Evolutionary conservation across 2,113 vertebrate species (phyloP).

Genomic region (Pseudopipra pipra): DNA sequence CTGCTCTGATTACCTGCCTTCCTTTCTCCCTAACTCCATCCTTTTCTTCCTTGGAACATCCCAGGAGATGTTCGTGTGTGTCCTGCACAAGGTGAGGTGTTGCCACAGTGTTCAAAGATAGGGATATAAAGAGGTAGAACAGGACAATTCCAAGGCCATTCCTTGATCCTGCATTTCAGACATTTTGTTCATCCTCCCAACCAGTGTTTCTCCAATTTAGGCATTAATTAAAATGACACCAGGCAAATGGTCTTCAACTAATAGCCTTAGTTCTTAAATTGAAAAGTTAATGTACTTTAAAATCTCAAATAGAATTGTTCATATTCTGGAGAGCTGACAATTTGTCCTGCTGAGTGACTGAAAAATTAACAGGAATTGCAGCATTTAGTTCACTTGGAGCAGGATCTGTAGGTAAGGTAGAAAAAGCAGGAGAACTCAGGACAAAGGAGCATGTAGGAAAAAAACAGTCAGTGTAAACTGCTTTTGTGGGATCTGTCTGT

Average conservation of each 20-base stretch:
- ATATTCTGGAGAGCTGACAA: neutral
- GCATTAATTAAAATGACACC: neutral
- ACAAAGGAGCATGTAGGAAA: neutral
- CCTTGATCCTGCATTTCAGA: neutral
- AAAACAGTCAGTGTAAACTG: neutral
- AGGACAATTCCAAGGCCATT: neutral
- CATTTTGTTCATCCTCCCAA: neutral
- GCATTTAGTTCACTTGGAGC: neutral
- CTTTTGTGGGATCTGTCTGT: neutral
- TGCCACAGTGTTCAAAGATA: neutral
- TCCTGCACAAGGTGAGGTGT: neutral
- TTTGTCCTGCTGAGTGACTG: neutral
- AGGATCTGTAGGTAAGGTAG: neutral
- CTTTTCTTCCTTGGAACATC: neutral
- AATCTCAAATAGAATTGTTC: neutral
- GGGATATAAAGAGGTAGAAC: neutral
- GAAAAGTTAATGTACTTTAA: neutral
- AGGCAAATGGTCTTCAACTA: neutral
- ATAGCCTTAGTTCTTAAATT: neutral
- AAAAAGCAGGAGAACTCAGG: neutral
- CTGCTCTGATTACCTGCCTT: neutral
- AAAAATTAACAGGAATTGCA: neutral
- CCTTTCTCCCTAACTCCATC: neutral
- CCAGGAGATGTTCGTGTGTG: neutral
- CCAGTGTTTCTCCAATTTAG: neutral